Evolutionary conservation across 2,113 vertebrate species (phyloP), one percentile per base, ranked within the genome.

Genomic region (Campylorhamphus procurvoides): DNA sequence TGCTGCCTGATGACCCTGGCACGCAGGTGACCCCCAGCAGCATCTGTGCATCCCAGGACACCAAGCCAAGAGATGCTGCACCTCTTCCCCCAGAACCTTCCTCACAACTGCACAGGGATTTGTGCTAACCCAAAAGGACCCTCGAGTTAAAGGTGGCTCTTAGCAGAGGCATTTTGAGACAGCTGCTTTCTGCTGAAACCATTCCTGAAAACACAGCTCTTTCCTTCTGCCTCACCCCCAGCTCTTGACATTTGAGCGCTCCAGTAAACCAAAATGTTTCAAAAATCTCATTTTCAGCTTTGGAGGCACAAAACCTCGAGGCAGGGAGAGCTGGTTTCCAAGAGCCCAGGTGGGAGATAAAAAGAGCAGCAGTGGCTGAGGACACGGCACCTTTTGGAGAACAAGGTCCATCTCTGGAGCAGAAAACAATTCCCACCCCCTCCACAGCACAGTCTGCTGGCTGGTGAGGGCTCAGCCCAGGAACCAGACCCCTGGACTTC

Each of bases 211-310:
- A 77, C 10, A 52, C 84, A 86, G 88, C 55, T 59, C 72, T 59
- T 78, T 23, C 78, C 90, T 80, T 73, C 89, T 56, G 81, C 64
- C 52, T 90, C 94, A 74, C 73, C 58, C 90, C 66, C 89, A 86
- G 90, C 79, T 94, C 90, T 78, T 93, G 96, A 84, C 89, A 95
- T 94, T 95, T 87, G 4, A 78, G 68, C 89, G 87, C 62, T 90
- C 53, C 64, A 93, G 71, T 60, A 92, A 91, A 89, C 94, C 50
- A 84, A 83, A 78, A 78, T 10, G 46, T 81, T 83, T 90, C 47
- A 31, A 77, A 88, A 73, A 94, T 56, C 84, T 89, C 10, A 90
- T 96, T 97, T 94, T 94, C 89, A 90, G 89, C 88, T 97, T 83
- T 33, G 66, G 82, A 94, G 50, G 75, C 63, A 76, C 90, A 91